A percentile compares a stretch with the other conserved stretches of the same genome.
These are phyloP conservation scores for Drosophila stalkeri DNA, from an alignment of 2,888 invertebrate genomes.

Conservation along the genomic window DNA sequence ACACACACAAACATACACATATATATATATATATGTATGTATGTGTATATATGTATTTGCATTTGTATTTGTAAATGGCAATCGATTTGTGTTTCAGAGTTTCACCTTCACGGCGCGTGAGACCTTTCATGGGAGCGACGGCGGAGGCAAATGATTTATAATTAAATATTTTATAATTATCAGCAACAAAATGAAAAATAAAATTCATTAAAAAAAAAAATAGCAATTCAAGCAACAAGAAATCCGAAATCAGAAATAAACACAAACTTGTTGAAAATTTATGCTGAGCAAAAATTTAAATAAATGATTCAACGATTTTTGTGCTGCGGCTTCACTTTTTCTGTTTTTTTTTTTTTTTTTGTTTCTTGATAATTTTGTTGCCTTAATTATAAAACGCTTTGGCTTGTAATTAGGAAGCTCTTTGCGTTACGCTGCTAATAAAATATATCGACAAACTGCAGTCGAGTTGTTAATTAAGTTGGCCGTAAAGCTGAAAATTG, in stretches of 20 bases:
- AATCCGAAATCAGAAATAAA: slow-evolving; percentile 27
- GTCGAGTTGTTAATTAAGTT: slow-evolving; percentile 63
- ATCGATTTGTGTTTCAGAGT: slow-evolving; percentile 55
- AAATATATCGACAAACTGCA: slow-evolving; percentile 54
- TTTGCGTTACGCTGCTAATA: slow-evolving; percentile 56
- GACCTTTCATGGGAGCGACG: slow-evolving; percentile 60
- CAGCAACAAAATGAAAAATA: slow-evolving; percentile 26
- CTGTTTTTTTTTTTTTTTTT: slow-evolving; percentile 9
- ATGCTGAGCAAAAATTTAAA: slow-evolving; percentile 53
- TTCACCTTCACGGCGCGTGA: slow-evolving; percentile 76
- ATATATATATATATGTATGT: neutral
- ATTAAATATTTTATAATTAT: slow-evolving; percentile 79
- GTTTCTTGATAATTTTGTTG: slow-evolving; percentile 8
- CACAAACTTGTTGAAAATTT: slow-evolving; percentile 58
- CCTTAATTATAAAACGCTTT: slow-evolving; percentile 63
- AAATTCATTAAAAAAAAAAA: slow-evolving; percentile 10
- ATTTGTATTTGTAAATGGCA: slow-evolving; percentile 32
- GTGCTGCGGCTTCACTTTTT: slow-evolving; percentile 21
- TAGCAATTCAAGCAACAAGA: slow-evolving; percentile 44
- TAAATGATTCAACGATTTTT: slow-evolving; percentile 54
- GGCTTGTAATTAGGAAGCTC: slow-evolving; percentile 57
- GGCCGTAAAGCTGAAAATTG: slow-evolving; percentile 41
- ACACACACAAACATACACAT: neutral
- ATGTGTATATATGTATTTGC: neutral
- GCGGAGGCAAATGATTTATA: slow-evolving; percentile 73